These are phyloP conservation scores for Araneus ventricosus DNA, from an alignment of 1,140 invertebrate species.

Conservation along the genomic window DNA sequence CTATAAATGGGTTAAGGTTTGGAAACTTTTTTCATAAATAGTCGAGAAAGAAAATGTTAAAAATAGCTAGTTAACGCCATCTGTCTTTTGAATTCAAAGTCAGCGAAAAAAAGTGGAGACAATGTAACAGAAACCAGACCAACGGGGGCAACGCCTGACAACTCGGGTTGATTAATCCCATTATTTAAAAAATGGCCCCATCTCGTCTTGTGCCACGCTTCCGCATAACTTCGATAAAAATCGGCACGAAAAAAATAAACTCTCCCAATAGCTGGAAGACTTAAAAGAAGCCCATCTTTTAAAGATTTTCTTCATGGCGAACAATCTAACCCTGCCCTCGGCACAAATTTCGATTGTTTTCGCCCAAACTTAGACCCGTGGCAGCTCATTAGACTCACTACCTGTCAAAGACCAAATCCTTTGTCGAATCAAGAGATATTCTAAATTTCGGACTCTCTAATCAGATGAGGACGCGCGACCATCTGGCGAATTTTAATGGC, in stretches of 20 bases:
- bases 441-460: neutral
- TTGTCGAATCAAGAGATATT: slow-evolving; percentile 25
- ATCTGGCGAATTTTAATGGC: neutral
- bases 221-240: neutral
- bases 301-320: neutral
- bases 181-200: neutral
- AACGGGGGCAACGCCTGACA: neutral
- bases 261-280: neutral
- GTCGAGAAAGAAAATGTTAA: no score
- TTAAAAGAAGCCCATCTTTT: slow-evolving; percentile 15
- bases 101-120: neutral
- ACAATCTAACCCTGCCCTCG: slow-evolving; percentile 3
- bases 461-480: neutral
- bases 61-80: neutral
- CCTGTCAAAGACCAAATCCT: neutral
- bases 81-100: neutral
- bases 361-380: neutral
- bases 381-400: neutral
- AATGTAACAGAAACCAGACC: neutral
- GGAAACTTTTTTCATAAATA: no score
- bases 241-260: neutral
- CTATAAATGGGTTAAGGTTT: no score
- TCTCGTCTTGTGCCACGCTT: neutral
- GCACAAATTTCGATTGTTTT: slow-evolving; percentile 35
- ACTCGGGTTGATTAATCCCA: neutral